Evolutionary conservation across 2,888 invertebrate genomes (phyloP), one percentile per base, ranked within the genome.

Genomic region (Stictocephala bisonia): DNA sequence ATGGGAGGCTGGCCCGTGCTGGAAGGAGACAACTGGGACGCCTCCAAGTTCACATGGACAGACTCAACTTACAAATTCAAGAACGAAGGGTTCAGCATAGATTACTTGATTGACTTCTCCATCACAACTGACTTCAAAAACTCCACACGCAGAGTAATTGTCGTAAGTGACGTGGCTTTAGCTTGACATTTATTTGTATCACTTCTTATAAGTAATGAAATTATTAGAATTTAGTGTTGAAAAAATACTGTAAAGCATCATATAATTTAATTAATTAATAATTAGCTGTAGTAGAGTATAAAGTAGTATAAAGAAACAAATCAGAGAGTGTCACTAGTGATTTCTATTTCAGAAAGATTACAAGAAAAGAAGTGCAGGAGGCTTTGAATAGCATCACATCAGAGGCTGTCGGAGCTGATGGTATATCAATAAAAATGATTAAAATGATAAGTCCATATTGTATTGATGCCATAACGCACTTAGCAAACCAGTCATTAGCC

Each of bases 1-100:
- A 86, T 97, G 22, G 97, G 97, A 0, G 96, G 96, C 2, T 98
- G 97, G 97, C 97, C 98, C 0, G 92, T 94, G n/a, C 85, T 96
- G 40, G 91, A 92, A 77, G 95, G 92, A 0, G 87, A 89, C 29
- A 77, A 82, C 0, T 96, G 96, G 96, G 87, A 90, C 78, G 89
- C 89, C 1, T 83, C 83, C 0, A 83, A 85, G 11, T 96, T 94
- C 86, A 87, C 90, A 76, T 96, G 96, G 96, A 91, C 90, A 79
- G 86, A 91, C 78, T 91, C 93, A 0, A 92, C 95, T 6, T 94
- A 93, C 85, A 90, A 89, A 75, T 95, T 95, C 86, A 88, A 95
- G 48, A 84, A 86, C 68, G 86, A 89, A 66, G 96, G 96, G 1
- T 95, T 94, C 85, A 94, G 94, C 76, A 92, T 94, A 74, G 95